Evolutionary conservation across 1,140 invertebrate species (phyloP).

Genomic region (Lamellibrachia luymesi): DNA sequence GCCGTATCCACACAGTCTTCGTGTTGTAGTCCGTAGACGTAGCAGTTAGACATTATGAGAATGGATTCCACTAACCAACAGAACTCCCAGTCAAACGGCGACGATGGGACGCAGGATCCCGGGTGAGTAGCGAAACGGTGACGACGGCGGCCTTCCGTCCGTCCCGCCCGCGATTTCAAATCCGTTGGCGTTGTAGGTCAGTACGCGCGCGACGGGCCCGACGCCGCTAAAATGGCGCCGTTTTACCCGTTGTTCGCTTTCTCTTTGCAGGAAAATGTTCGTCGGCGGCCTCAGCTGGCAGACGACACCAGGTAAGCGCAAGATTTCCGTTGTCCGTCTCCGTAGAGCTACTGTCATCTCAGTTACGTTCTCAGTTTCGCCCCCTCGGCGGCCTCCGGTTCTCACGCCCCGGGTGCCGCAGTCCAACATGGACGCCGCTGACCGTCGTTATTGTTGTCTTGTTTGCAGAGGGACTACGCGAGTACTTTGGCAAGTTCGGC

Average conservation of each 20-base stretch:
- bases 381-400: neutral
- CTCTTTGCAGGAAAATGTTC: conserved; percentile 29
- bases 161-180: neutral
- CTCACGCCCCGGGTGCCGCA: neutral
- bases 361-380: neutral
- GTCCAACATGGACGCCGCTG: conserved; percentile 7
- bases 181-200: neutral
- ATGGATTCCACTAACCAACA: conserved; percentile 16
- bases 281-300: conserved; percentile 31
- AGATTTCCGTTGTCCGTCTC: neutral
- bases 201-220: neutral
- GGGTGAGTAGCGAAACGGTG: conserved; percentile 13
- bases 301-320: conserved; percentile 28
- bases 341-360: neutral
- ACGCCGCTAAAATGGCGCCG: conserved; percentile 17
- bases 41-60: conserved; percentile 19
- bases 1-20: neutral
- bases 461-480: conserved; percentile 90
- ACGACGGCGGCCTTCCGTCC: neutral
- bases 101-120: conserved; percentile 17
- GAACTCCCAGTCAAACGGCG: neutral
- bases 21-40: conserved; percentile 8
- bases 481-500: conserved; percentile 99
- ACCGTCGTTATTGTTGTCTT: neutral
- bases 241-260: conserved; percentile 9